These are phyloP conservation scores for Hyposmocoma kahamanoa DNA, from an alignment of 1,140 invertebrate species.

Conservation along the genomic window DNA sequence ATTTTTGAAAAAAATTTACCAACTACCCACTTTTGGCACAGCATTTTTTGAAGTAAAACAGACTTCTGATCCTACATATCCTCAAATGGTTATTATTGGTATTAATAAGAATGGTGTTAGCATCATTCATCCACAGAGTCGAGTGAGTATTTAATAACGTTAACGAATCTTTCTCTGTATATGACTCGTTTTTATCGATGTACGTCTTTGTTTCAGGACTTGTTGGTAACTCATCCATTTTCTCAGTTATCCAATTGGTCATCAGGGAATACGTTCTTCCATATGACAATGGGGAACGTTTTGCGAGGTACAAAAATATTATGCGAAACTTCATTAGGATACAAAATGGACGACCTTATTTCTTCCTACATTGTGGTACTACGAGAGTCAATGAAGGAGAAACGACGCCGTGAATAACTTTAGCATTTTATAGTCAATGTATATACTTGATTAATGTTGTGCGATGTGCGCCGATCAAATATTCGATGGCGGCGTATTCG, in stretches of 20 bases:
- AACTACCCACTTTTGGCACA: constrained; percentile 93
- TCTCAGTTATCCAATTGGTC: constrained; percentile 94
- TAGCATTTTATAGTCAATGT: background rate
- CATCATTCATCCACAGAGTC: constrained; percentile 89
- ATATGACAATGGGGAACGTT: constrained; percentile 93
- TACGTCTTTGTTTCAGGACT: constrained; percentile 76
- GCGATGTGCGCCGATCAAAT: no score
- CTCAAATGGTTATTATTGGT: constrained; percentile 89
- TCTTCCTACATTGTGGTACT: constrained; percentile 86
- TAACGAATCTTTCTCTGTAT: no score
- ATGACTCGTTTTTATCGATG: background rate
- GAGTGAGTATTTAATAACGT: constrained; percentile 76
- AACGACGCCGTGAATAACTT: constrained; percentile 11
- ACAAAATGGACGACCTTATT: constrained; percentile 98
- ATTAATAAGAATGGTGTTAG: constrained; percentile 94
- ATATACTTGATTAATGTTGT: background rate
- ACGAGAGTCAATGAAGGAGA: constrained; percentile 49
- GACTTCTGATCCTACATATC: constrained; percentile 87
- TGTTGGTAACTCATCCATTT: constrained; percentile 89
- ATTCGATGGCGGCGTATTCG: no score
- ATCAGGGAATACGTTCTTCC: constrained; percentile 95
- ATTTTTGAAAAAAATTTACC: constrained; percentile 88
- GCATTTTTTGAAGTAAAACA: constrained; percentile 97
- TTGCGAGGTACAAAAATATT: constrained; percentile 90
- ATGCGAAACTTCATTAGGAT: constrained; percentile 93